Conservation (phyloP, 2,888 invertebrate genomes). For the Rhagonycha lutea region DNA sequence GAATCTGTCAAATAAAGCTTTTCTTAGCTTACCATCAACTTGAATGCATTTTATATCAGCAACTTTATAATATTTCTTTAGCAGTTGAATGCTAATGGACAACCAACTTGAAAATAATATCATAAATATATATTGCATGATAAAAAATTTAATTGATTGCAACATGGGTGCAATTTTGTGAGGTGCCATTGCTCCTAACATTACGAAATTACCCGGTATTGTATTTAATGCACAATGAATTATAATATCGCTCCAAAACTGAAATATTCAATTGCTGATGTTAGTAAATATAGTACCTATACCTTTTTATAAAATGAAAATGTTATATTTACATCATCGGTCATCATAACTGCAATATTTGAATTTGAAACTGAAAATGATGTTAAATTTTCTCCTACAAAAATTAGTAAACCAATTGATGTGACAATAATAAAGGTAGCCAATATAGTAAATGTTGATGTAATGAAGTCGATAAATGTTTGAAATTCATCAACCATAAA, state of each 20-base stretch:
- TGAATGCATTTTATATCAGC: not conserved
- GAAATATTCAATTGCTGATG: not conserved
- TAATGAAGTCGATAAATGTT: not conserved
- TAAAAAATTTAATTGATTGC: not conserved
- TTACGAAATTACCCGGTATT: slow-evolving; percentile 1
- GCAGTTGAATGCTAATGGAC: not conserved
- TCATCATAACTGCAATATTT: not conserved
- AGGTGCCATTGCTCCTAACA: not conserved
- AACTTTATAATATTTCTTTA: not conserved
- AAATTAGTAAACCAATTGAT: not conserved
- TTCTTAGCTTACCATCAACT: not conserved
- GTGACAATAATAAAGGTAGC: not conserved
- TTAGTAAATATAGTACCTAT: too few relatives aligned
- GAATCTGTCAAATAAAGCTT: not conserved
- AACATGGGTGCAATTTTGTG: not conserved
- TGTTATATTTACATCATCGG: not conserved
- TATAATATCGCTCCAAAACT: slow-evolving; percentile 3
- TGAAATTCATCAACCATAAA: not conserved
- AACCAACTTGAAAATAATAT: not conserved
- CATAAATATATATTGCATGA: not conserved
- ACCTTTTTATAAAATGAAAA: not conserved
- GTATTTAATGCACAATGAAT: not conserved
- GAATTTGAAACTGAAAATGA: not conserved
- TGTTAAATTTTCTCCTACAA: not conserved
- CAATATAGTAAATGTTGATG: not conserved